These are phyloP conservation scores for Digitonthophagus gazella DNA, from an alignment of 2,888 invertebrate genomes.

Conservation along the genomic window DNA sequence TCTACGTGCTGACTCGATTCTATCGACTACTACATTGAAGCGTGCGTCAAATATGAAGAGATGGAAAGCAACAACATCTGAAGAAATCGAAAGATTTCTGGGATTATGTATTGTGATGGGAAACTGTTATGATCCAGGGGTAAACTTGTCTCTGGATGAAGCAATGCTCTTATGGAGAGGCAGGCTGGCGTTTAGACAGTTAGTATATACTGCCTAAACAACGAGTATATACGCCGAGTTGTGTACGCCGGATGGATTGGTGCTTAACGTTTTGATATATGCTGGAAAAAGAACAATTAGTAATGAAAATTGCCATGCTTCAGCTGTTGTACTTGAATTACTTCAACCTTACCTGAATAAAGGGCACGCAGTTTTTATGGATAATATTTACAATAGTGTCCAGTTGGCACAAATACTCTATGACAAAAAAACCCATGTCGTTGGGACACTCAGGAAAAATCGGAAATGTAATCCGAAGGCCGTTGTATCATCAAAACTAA, in stretches of 20 bases:
- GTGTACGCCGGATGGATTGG: neutral
- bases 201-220: too few species aligned
- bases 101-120: too few species aligned
- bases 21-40: too few species aligned
- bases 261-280: slow-evolving; percentile 4
- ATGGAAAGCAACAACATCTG: too few species aligned
- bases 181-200: too few species aligned
- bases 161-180: too few species aligned
- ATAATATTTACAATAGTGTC: slow-evolving; percentile 9
- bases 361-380: neutral
- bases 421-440: neutral
- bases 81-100: too few species aligned
- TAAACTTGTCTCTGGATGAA: too few species aligned
- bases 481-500: neutral
- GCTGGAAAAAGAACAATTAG: slow-evolving; percentile 5
- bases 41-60: too few species aligned
- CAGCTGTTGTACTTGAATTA: slow-evolving; percentile 9
- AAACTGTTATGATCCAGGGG: too few species aligned
- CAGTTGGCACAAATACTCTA: neutral
- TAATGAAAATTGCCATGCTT: slow-evolving; percentile 16
- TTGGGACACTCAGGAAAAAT: neutral
- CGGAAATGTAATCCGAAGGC: neutral
- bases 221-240: neutral
- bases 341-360: slow-evolving; percentile 4
- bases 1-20: too few species aligned